phyloP scores from a whole-genome alignment of 2,888 invertebrate species.

The Epirrhoe tristata region DNA sequence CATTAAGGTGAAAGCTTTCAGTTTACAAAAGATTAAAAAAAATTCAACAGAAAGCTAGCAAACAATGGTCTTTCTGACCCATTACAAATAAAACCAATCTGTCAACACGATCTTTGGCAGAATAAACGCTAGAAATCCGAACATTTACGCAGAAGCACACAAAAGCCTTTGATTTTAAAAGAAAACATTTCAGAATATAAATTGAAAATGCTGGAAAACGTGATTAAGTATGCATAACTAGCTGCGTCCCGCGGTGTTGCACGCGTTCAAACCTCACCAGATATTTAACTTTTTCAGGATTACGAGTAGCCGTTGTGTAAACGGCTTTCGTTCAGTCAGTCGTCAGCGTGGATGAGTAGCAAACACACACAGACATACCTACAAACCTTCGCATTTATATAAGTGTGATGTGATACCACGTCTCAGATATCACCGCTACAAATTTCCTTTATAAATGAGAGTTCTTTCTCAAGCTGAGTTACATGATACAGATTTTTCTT shows the following conservation, averaged over 20 bases:
- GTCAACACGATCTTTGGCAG: neutral
- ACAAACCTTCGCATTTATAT: no score
- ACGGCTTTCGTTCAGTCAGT: no score
- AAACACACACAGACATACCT: no score
- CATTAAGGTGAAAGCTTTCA: neutral
- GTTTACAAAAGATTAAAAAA: neutral
- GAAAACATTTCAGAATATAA: conserved; percentile 13
- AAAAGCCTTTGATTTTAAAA: neutral
- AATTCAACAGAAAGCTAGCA: no score
- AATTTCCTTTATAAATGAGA: conserved; percentile 35
- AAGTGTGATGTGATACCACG: conserved; percentile 16
- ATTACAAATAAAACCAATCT: neutral
- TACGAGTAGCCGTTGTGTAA: no score
- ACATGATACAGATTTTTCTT: conserved; percentile 5
- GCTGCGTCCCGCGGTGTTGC: no score
- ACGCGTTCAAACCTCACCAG: no score
- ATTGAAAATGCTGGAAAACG: conserved; percentile 20
- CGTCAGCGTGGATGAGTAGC: no score
- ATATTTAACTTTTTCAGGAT: no score
- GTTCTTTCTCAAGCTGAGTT: conserved; percentile 23
- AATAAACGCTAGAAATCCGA: neutral
- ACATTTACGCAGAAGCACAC: neutral
- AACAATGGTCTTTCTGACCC: no score
- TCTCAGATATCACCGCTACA: conserved; percentile 26
- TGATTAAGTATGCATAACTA: conserved; percentile 22